These are phyloP conservation scores for Solenodon paradoxus DNA, from an alignment of 2,113 vertebrate genomes.

Conservation along the genomic window DNA sequence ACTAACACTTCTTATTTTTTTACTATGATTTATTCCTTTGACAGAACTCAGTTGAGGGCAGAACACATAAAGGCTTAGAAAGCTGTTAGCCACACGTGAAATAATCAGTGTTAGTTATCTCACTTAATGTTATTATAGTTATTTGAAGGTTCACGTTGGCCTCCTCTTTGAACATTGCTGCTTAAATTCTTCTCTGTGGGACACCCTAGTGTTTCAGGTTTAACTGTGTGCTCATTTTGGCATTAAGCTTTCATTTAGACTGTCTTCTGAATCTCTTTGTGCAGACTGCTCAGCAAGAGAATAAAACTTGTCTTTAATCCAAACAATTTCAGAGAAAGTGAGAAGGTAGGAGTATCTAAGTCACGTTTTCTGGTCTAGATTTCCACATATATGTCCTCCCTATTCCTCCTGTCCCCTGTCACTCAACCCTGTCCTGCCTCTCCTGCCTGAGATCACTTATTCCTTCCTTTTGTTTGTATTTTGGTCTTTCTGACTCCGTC, in stretches of 20 bases:
- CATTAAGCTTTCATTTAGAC: neutral
- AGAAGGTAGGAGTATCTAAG: neutral
- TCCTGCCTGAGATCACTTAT: neutral
- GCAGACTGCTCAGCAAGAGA: neutral
- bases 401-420: neutral
- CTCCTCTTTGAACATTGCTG: neutral
- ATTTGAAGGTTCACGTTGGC: neutral
- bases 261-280: neutral
- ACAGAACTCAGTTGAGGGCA: neutral
- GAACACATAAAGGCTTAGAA: neutral
- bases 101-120: neutral
- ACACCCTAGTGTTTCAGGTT: no score
- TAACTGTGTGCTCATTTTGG: neutral
- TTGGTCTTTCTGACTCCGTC: no score
- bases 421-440: neutral
- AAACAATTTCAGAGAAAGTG: neutral
- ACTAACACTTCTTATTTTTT: neutral
- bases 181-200: neutral
- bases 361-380: no score
- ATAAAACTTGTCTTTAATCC: neutral
- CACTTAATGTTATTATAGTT: neutral
- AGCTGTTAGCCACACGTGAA: neutral
- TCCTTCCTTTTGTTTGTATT: no score
- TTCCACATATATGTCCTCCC: neutral
- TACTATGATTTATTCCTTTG: no score